Conservation (phyloP, 1,140 invertebrate genomes). For the Brachionus paranguensis region DNA sequence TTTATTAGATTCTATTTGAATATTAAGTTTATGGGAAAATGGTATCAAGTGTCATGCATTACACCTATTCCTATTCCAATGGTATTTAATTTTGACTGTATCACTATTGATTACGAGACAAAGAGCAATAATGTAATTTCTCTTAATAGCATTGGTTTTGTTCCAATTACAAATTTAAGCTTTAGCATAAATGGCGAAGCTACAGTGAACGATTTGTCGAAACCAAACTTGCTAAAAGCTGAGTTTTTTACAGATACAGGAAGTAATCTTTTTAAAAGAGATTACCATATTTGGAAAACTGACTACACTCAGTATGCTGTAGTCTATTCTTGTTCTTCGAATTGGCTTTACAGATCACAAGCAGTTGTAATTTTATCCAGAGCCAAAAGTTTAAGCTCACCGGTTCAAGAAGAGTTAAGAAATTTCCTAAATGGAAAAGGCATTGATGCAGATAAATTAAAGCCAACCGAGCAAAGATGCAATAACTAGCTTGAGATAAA, state of each 20-base stretch:
- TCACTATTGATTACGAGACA: background rate
- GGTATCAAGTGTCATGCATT: background rate
- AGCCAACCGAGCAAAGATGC: background rate
- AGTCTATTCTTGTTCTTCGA: background rate
- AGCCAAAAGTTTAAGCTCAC: background rate
- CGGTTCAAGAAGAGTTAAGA: background rate
- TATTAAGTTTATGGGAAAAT: background rate
- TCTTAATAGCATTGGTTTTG: background rate
- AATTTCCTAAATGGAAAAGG: background rate
- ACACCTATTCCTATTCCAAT: background rate
- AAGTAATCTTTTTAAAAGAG: background rate
- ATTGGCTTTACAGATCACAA: background rate
- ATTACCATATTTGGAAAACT: conserved; percentile 13
- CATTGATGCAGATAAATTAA: background rate
- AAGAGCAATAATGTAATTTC: background rate
- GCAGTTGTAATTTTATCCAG: background rate
- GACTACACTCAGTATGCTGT: conserved; percentile 1
- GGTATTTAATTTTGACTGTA: background rate
- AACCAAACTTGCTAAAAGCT: background rate
- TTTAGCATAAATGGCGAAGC: background rate
- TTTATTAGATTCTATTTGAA: background rate
- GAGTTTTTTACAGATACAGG: background rate
- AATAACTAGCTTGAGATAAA: background rate
- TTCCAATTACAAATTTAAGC: background rate
- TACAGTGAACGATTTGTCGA: background rate